Evolutionary conservation across 2,888 invertebrate species (phyloP).

Genomic region (Cryptocheilus praepositus): DNA sequence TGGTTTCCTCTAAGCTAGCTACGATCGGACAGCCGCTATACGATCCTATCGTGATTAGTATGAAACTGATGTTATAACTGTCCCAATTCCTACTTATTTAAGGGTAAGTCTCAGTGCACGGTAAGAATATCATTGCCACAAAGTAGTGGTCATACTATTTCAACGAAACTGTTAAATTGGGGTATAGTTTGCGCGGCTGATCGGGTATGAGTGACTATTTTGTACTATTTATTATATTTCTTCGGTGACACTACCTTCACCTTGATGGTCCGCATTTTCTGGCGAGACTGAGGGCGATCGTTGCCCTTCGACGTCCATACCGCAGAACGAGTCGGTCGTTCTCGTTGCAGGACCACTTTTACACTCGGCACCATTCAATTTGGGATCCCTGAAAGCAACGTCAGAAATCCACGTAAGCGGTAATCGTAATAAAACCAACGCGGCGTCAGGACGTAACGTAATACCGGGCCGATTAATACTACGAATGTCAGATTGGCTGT

Average conservation of each 20-base stretch:
- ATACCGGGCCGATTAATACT: background rate
- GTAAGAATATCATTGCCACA: no score
- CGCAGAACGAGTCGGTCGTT: constrained; percentile 38
- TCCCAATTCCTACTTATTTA: no score
- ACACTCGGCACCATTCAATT: constrained; percentile 65
- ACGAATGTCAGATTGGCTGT: constrained; percentile 6
- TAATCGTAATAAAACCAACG: background rate
- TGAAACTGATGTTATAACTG: no score
- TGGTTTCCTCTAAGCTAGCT: no score
- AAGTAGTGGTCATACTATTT: no score
- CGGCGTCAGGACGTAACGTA: background rate
- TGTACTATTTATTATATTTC: background rate
- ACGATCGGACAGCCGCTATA: no score
- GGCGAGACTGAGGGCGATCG: constrained; percentile 62
- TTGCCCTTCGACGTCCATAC: constrained; percentile 68
- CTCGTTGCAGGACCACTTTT: constrained; percentile 43
- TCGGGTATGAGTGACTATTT: no score
- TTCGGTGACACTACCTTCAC: constrained; percentile 59
- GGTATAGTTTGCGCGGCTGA: no score
- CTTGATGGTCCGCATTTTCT: constrained; percentile 59
- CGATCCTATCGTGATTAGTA: no score
- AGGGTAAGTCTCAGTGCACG: no score
- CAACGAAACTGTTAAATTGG: no score
- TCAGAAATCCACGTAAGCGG: constrained; percentile 12
- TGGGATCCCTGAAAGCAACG: constrained; percentile 49